Evolutionary conservation across 1,140 invertebrate species (phyloP), one percentile per base, ranked within the genome.

Genomic region (Philotrypesis tridentata): DNA sequence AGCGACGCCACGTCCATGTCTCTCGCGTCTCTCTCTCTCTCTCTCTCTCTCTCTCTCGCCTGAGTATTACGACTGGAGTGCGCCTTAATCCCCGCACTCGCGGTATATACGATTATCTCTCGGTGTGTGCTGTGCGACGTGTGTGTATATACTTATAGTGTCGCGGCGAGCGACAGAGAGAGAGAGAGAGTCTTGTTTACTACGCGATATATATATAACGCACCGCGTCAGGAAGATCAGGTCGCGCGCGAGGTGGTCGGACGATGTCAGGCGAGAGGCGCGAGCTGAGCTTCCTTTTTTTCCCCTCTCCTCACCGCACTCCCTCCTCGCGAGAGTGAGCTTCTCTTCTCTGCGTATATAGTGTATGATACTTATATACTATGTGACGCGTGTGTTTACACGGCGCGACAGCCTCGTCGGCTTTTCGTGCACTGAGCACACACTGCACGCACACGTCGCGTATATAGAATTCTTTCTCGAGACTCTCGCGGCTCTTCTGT

Each of bases 1-100:
- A 75, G 61, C 74, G 81, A 83, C 17, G 76, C 77, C 5, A 79
- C 40, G 80, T 87, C 85, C 86, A 86, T 85, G n/a, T 14, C 65
- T 31, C 9, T 7, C 23, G 2, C 55, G 25, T 29, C 9, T n/a
- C n/a, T n/a, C n/a, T n/a, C n/a, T n/a, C n/a, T n/a, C n/a, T n/a
- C n/a, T n/a, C n/a, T n/a, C n/a, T n/a, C n/a, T n/a, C n/a, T n/a
- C n/a, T n/a, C n/a, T n/a, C n/a, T n/a, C n/a, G n/a, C n/a, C n/a
- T n/a, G n/a, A n/a, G n/a, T n/a, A n/a, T n/a, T n/a, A n/a, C n/a
- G n/a, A n/a, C n/a, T n/a, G n/a, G n/a, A n/a, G n/a, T n/a, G n/a
- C n/a, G n/a, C n/a, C n/a, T n/a, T n/a, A n/a, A n/a, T n/a, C n/a
- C n/a, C n/a, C n/a, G n/a, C n/a, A n/a, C n/a, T n/a, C n/a, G n/a